phyloP scores from a whole-genome alignment of 2,797 vertebrate species.

The Chloroceryle amazona region DNA sequence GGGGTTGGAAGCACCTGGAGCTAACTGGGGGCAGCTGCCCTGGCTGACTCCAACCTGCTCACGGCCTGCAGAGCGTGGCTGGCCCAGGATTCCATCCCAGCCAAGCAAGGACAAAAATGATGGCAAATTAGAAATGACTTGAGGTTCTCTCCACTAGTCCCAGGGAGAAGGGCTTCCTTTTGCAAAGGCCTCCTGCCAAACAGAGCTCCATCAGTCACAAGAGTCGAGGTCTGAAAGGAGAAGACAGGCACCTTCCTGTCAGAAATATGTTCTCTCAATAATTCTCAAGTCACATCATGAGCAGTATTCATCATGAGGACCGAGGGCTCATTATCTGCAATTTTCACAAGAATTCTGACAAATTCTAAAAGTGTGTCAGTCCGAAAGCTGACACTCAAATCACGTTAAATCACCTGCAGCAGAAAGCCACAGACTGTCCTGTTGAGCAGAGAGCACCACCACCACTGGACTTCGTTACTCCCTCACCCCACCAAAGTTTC shows the following conservation, averaged over 20 bases:
- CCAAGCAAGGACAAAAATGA: background rate
- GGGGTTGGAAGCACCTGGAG: background rate
- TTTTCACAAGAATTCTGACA: constrained; percentile 25
- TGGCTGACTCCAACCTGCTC: background rate
- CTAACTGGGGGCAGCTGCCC: background rate
- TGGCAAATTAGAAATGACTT: background rate
- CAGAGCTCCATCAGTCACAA: background rate
- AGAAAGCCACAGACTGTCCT: background rate
- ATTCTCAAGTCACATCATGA: background rate
- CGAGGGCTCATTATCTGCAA: background rate
- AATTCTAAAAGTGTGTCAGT: background rate
- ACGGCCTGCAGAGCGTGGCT: background rate
- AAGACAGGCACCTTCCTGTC: background rate
- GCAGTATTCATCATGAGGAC: background rate
- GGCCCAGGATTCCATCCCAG: background rate
- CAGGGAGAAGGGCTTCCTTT: background rate
- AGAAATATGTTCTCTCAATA: background rate
- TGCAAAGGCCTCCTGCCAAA: constrained; percentile 2
- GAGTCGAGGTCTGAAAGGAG: background rate
- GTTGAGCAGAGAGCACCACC: background rate
- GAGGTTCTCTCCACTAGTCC: background rate
- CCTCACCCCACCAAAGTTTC: background rate
- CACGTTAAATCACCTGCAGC: background rate
- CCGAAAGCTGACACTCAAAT: background rate
- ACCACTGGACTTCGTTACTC: background rate